Conservation (phyloP, 2,797 vertebrate species). For the Oreortyx pictus region DNA sequence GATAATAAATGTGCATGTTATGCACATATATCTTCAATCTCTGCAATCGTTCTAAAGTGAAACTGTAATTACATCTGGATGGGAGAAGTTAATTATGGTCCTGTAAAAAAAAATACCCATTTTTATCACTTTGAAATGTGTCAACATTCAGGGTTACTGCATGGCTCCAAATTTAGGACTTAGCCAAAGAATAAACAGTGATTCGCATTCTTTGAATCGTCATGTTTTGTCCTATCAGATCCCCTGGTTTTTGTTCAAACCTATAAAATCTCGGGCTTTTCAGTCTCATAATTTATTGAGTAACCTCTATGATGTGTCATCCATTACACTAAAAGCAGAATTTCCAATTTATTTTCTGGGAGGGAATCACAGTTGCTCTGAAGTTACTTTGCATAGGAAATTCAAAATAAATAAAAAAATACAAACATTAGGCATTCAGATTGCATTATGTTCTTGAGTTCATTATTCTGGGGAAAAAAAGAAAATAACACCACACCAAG, state of each 20-base stretch:
- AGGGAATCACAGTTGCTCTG: neutral
- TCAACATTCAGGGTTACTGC: neutral
- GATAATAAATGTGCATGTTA: neutral
- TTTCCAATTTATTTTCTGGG: neutral
- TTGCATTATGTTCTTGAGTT: neutral
- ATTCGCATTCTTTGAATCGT: neutral
- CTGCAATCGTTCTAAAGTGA: neutral
- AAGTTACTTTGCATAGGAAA: neutral
- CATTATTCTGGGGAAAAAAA: neutral
- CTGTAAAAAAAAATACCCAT: neutral
- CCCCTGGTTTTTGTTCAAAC: neutral
- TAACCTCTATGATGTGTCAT: neutral
- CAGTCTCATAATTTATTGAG: neutral
- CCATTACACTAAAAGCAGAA: neutral
- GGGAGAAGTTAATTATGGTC: neutral
- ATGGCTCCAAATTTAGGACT: neutral
- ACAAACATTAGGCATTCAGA: neutral
- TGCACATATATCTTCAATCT: accelerated
- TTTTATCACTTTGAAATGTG: neutral
- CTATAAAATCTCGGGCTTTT: neutral
- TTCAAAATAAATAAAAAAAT: neutral
- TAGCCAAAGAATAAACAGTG: neutral
- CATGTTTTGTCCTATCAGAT: neutral
- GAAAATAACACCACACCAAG: neutral
- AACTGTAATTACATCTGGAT: neutral